Conservation (phyloP, 2,797 vertebrate species). For the Hylomyscus alleni region DNA sequence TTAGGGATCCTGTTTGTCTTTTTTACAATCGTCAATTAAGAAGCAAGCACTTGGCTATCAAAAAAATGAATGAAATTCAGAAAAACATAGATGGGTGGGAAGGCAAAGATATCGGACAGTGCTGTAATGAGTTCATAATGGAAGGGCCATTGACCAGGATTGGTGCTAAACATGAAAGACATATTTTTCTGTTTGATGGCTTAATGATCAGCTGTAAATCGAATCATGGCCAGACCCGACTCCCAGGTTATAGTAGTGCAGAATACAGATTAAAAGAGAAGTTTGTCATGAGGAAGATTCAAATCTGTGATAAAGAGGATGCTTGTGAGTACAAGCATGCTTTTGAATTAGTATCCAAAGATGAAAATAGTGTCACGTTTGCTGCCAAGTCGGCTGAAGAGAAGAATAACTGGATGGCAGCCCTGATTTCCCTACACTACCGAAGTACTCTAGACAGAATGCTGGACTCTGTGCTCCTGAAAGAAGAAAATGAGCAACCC, state of each 20-base stretch:
- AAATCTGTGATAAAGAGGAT: constrained; percentile 96
- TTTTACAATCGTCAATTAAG: constrained; percentile 95
- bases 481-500: constrained; percentile 96
- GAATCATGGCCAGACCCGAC: constrained; percentile 94
- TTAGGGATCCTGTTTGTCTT: constrained; percentile 95
- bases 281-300: constrained; percentile 95
- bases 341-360: constrained; percentile 95
- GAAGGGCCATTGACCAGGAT: constrained; percentile 94
- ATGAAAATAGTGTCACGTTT: constrained; percentile 94
- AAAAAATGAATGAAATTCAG: constrained; percentile 99
- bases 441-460: constrained; percentile 97
- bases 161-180: constrained; percentile 97
- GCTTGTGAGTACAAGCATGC: constrained; percentile 92
- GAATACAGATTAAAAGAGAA: constrained; percentile 99
- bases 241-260: constrained; percentile 94
- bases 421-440: constrained; percentile 97
- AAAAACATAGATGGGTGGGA: constrained; percentile 99
- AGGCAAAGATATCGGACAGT: constrained; percentile 98
- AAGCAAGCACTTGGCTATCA: constrained; percentile 98
- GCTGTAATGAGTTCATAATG: constrained; percentile 98
- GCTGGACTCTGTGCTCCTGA: constrained; percentile 94
- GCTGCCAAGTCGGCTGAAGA: constrained; percentile 95
- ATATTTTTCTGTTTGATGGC: constrained; percentile 99
- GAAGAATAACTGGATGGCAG: constrained; percentile 98
- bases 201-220: constrained; percentile 98